These are phyloP conservation scores for Spatulosminthurus flaviceps DNA, from an alignment of 2,888 invertebrate genomes.

Conservation along the genomic window DNA sequence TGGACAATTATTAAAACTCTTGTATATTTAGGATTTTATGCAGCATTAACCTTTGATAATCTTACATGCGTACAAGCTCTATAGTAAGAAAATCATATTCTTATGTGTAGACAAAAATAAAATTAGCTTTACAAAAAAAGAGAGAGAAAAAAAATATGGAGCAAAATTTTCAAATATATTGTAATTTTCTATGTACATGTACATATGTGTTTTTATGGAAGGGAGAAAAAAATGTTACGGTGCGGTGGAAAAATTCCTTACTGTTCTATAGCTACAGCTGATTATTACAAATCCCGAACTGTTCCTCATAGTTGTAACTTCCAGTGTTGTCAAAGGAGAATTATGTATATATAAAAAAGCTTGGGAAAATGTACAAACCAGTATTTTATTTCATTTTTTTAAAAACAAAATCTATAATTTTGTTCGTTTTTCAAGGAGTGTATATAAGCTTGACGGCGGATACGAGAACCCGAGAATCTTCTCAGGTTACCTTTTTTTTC, in stretches of 20 bases:
- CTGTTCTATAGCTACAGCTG: too few relatives aligned
- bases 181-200: background rate
- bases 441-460: too few relatives aligned
- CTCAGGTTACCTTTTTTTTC: constrained; percentile 28
- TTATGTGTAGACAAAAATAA: too few relatives aligned
- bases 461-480: constrained; percentile 36
- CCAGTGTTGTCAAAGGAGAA: constrained; percentile 4
- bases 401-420: constrained; percentile 27
- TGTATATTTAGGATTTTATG: too few relatives aligned
- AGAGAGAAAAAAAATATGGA: background rate
- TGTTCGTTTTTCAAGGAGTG: constrained; percentile 19
- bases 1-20: background rate
- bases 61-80: too few relatives aligned
- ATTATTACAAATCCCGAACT: too few relatives aligned
- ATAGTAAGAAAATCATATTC: too few relatives aligned
- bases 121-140: too few relatives aligned
- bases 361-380: constrained; percentile 24
- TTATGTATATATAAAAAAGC: too few relatives aligned
- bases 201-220: too few relatives aligned
- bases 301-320: background rate
- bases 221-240: too few relatives aligned
- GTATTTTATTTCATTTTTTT: constrained; percentile 35
- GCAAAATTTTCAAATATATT: background rate
- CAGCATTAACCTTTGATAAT: background rate
- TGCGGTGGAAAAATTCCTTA: too few relatives aligned